Base-by-base conservation (phyloP, 1,140 invertebrate species). In the Zaprionus africanus region DNA sequence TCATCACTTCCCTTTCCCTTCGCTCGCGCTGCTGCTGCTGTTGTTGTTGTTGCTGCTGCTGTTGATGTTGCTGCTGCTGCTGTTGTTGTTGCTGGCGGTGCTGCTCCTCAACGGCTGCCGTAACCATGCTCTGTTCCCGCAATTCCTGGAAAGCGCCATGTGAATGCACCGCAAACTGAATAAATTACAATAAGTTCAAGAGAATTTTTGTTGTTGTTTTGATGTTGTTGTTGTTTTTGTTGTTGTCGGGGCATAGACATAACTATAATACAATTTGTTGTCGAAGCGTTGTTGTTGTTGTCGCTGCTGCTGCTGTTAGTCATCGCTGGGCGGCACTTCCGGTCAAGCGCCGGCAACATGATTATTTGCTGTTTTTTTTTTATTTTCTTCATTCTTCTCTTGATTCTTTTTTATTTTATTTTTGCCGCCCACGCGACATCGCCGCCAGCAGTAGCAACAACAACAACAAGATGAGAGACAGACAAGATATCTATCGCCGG, bases 81-180 rank as follows among this genome's bases (percentile, higher is more conserved):
- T 83, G 96, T 92, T 90, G 96, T 93, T 84, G 96, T 93, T 67
- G 95, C 93, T 91, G 79, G 61, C 90, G 91, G 17, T 93, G 91
- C 64, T 93, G 91, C 62, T 93, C 93, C 62, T 95, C 95, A 80
- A 95, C 95, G 73, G 95, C 95, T 78, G 95, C 95, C 87, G 96
- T 94, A 68, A 95, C 95, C 84, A 96, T 96, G 93, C 96, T 96
- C 87, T 97, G 96, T 90, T 98, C 96, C 95, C 97, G 96, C 85
- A 97, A 94, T 95, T 98, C 94, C 94, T 96, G 94, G 76, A 93
- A 93, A 79, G 92, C 88, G 83, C 91, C 88, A 92, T 92, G 91
- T 83, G 92, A 91, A 90, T 90, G 83, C 81, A 91, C 92, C 90
- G 90, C 92, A 93, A 79, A 93, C 92, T 93, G 81, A 78, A 93